Base-by-base conservation (phyloP, 2,113 vertebrate species). In the Syrrhaptes paradoxus region DNA sequence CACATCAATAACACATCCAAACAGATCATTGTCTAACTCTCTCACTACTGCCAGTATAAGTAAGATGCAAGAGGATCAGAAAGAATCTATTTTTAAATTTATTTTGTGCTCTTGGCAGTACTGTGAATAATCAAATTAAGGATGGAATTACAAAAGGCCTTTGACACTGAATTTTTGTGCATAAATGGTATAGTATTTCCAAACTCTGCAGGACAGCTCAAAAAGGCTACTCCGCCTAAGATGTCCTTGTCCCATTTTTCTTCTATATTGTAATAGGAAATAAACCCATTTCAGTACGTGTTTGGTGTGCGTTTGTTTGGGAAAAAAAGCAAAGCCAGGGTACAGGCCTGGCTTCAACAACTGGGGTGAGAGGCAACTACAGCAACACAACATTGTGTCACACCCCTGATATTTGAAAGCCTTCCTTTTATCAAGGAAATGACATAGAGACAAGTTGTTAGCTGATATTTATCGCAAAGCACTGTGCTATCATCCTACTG, bases 171-270 rank as follows among this genome's bases (percentile, higher is more conserved):
- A 52, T 62, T 94, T 93, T 75, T 95, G 73, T 89, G 76, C 66
- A 89, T 84, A 96, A 87, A 96, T 78, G 81, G 86, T 38, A 95
- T 66, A 84, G 29, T 43, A 48, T 48, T 94, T 84, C 76, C 76
- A 85, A 72, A 79, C 77, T 65, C 77, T 58, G 70, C 67, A 76
- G 81, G 71, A 65, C 66, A 82, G 43, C 77, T 91, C n/a, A 36
- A 51, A 87, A 72, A 81, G 36, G 41, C 43, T 20, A 18, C 26
- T 58, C 67, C 84, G 73, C 65, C 72, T 12, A 36, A 70, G 46
- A 85, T 54, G 66, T 61, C 89, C 84, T 72, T 85, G 81, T 91
- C 65, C 48, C 1, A 13, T 52, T 95, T 90, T 62, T 34, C 67
- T 85, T 77, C 55, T 32, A 17, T 52, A 55, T 8, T 71, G 16